Evolutionary conservation across 2,888 invertebrate species (phyloP), one percentile per base, ranked within the genome.

Genomic region (Scaptomyza reducta): DNA sequence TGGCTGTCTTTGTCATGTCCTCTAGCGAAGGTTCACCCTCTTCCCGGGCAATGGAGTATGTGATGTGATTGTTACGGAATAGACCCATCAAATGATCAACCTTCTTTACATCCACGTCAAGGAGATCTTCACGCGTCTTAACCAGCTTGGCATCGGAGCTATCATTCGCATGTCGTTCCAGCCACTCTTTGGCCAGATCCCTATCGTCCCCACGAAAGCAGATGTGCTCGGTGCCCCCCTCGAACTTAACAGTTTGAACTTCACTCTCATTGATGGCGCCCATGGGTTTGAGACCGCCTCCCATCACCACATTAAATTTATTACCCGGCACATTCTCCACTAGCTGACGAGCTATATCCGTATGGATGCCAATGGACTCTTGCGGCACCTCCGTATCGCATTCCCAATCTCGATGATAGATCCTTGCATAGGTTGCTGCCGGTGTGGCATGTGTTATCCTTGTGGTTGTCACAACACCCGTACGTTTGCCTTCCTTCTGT

Each of bases 361-460:
- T 70, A 46, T 90, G 87, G 75, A 93, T 58, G 79, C 87, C 89
- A 92, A 94, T 61, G 0, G 89, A 84, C 18, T 87, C 86, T 1
- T 56, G 16, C 0, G 92, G 91, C 31, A 92, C 89, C 78, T 84
- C 69, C 6, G 90, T 89, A 73, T 94, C 94, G 77, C 94, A 94
- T 73, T 94, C 94, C 94, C 94, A 94, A 69, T 94, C 93, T 1
- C 94, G 90, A 59, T 93, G 89, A 66, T 93, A 93, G 11, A 91
- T 88, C 59, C 93, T 93, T 1, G 94, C 94, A 85, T 93, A 94
- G 0, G 93, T 90, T 2, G 93, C 93, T 0, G 94, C 94, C 0
- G 94, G 94, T 6, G 94, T 94, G 1, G 94, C 95, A 75, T 95
- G 94, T 2, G 94, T 94, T 22, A 95, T 92, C 27, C 95, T 92